These are phyloP conservation scores for Caradrina clavipalpis DNA, from an alignment of 2,888 invertebrate species.

Conservation along the genomic window DNA sequence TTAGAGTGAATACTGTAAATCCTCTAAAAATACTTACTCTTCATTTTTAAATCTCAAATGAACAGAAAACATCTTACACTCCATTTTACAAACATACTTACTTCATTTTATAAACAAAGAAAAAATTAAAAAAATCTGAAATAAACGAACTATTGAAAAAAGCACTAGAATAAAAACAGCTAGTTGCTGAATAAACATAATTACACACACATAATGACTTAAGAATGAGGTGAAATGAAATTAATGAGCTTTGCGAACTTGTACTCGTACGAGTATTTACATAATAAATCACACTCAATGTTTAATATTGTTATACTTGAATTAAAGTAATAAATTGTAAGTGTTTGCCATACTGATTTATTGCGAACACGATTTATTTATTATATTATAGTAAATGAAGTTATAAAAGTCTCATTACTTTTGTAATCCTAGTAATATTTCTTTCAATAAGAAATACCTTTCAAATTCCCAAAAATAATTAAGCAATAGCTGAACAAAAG, in stretches of 20 bases:
- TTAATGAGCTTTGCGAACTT: constrained; percentile 26
- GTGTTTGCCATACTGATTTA: background rate
- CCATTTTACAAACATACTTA: no score
- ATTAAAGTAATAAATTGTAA: constrained; percentile 21
- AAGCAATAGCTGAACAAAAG: no score
- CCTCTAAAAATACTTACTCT: no score
- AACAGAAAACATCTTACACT: no score
- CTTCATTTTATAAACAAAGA: no score
- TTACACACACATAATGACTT: background rate
- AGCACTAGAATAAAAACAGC: no score
- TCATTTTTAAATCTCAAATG: no score
- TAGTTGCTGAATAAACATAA: background rate
- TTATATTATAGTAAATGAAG: background rate
- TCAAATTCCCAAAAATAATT: no score
- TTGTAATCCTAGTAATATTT: no score
- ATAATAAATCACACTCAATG: constrained; percentile 28
- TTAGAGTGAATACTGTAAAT: no score
- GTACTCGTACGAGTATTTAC: constrained; percentile 16
- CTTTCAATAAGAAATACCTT: no score
- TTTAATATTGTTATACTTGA: background rate
- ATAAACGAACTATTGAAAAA: background rate
- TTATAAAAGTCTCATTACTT: no score
- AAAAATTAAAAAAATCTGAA: background rate
- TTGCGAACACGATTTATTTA: constrained; percentile 8
- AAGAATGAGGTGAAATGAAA: constrained; percentile 10